Base-by-base conservation (phyloP, 2,888 invertebrate genomes). In the Caenorhabditis drosophilae region DNA sequence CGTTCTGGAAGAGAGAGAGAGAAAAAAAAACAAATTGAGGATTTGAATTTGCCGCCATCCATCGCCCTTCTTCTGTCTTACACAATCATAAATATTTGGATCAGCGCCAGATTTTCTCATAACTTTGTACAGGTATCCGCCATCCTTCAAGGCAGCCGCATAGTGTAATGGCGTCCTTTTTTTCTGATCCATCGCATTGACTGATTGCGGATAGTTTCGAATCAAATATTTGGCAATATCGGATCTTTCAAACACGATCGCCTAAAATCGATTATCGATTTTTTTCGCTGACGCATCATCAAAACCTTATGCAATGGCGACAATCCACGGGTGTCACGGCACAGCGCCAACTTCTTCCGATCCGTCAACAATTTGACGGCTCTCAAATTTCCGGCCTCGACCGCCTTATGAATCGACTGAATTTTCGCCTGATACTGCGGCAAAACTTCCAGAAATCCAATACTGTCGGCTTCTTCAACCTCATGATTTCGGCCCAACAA, bases 361-460 rank as follows among this genome's bases (percentile, higher is more conserved):
- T 86, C 86, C 27, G 86, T 76, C 20, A 86, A 76, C 16, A 83
- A 76, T 58, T 85, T 84, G 9, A 86, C 84, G 36, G 85, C 85
- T 35, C 85, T 53, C 80, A 86, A 64, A 84, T 86, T 82, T 81
- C 87, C 84, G 83, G 86, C 77, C 44, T 82, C 79, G 16, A 84
- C 84, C 4, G 84, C 84, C 45, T 84, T 80, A 69, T 85, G 85
- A 35, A 84, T 82, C 22, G 84, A 83, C 62, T 79, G 80, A 26
- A 84, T 84, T 55, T 84, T 83, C 16, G 84, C 84, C 83, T 84
- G 56, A 69, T 90, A 88, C 44, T 87, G 87, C 0, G 90, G 90
- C n/a, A 93, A 91, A n/a, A 92, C 91, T 79, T 92, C 91, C 50
- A 95, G 86, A 84, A 95, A 94, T 79, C 89, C 87, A 71, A 89